Evolutionary conservation across 64 coral and sea anemone genomes (phyloP).

Genomic region (Porites lutea): DNA sequence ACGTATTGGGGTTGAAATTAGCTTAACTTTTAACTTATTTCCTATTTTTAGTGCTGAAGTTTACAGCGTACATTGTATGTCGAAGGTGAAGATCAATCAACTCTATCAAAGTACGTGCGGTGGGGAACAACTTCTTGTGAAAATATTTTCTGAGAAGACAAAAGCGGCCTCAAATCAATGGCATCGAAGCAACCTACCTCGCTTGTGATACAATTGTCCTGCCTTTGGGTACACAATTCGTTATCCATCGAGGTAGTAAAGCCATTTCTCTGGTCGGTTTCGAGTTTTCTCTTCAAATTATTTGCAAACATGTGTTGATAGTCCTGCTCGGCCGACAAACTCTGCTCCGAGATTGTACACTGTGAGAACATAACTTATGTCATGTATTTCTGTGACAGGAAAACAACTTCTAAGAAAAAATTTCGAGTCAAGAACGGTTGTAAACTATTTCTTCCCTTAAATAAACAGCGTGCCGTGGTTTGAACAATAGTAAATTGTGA

Average conservation of each 20-base stretch:
- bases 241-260: neutral
- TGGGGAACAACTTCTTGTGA: too few relatives aligned
- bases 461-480: conserved; percentile 14
- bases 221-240: neutral
- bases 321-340: neutral
- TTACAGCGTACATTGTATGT: too few relatives aligned
- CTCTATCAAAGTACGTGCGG: too few relatives aligned
- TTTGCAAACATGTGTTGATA: neutral
- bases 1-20: too few relatives aligned
- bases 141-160: too few relatives aligned
- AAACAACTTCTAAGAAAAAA: neutral
- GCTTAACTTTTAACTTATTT: too few relatives aligned
- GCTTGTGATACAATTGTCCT: neutral
- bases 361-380: neutral
- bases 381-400: neutral
- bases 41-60: too few relatives aligned
- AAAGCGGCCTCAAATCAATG: neutral
- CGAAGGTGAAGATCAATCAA: too few relatives aligned
- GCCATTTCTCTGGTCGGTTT: neutral
- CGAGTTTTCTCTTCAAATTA: conserved; percentile 40
- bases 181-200: neutral
- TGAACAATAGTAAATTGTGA: neutral
- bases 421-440: neutral
- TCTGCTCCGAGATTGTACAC: neutral
- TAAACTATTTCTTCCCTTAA: neutral